phyloP scores from a whole-genome alignment of 2,113 vertebrate species.

The Rhadina sibilatrix region DNA sequence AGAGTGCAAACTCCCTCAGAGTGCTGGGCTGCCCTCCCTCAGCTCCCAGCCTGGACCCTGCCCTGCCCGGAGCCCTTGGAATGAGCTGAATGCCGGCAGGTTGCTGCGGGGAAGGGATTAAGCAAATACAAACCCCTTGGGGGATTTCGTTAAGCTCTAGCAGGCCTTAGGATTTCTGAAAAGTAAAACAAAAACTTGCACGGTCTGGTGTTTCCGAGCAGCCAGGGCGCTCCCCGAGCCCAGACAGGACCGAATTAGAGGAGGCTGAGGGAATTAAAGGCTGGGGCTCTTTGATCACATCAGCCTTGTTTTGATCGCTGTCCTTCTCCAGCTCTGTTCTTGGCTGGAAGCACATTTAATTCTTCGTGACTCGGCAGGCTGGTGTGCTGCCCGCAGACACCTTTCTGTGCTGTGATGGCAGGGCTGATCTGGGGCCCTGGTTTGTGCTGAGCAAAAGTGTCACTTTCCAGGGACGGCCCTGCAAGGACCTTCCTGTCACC shows the following conservation, averaged over 20 bases:
- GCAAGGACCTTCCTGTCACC: not conserved
- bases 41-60: not conserved
- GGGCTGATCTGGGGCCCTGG: not conserved
- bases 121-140: not conserved
- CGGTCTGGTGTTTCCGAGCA: not conserved
- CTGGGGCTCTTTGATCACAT: not conserved
- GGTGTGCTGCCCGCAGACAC: not conserved
- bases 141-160: not conserved
- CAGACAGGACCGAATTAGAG: not conserved
- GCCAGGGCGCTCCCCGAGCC: not conserved
- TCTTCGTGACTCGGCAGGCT: not conserved
- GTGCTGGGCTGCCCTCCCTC: not conserved
- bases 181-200: not conserved
- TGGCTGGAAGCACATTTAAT: not conserved
- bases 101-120: not conserved
- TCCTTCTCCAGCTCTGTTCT: not conserved
- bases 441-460: not conserved
- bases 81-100: not conserved
- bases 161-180: not conserved
- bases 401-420: accelerated
- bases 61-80: not conserved
- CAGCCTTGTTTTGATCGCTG: not conserved
- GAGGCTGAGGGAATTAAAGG: not conserved
- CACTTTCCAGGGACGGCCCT: not conserved
- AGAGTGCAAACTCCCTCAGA: not conserved